Evolutionary conservation across 2,113 vertebrate species (phyloP).

Genomic region (Balaeniceps rex): DNA sequence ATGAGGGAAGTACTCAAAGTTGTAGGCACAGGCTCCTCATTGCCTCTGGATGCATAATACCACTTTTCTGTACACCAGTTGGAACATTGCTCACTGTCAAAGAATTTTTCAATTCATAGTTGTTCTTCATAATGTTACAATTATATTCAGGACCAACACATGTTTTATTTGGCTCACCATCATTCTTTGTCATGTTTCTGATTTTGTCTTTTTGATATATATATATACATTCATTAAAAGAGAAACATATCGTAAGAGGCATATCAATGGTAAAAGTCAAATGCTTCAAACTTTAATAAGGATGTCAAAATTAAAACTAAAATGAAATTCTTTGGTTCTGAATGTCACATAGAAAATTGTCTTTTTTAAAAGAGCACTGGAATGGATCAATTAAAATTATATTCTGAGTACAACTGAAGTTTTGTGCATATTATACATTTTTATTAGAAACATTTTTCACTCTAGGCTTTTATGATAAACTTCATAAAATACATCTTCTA

Average conservation of each 20-base stretch:
- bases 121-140: background rate
- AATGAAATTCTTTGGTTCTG: background rate
- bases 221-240: background rate
- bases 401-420: background rate
- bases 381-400: background rate
- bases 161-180: conserved; percentile 37
- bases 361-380: background rate
- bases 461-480: background rate
- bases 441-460: background rate
- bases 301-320: background rate
- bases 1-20: background rate
- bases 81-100: background rate
- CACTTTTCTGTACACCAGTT: background rate
- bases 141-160: background rate
- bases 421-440: background rate
- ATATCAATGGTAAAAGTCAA: background rate
- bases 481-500: background rate
- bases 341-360: background rate
- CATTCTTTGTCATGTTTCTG: conserved; percentile 29
- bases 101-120: conserved; percentile 2
- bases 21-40: background rate
- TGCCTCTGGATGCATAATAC: background rate
- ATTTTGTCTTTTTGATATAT: conserved; percentile 30
- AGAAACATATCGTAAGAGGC: background rate
- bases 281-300: background rate